Evolutionary conservation across 2,797 vertebrate species (phyloP), one percentile per base, ranked within the genome.

Genomic region (Pristis pectinata): DNA sequence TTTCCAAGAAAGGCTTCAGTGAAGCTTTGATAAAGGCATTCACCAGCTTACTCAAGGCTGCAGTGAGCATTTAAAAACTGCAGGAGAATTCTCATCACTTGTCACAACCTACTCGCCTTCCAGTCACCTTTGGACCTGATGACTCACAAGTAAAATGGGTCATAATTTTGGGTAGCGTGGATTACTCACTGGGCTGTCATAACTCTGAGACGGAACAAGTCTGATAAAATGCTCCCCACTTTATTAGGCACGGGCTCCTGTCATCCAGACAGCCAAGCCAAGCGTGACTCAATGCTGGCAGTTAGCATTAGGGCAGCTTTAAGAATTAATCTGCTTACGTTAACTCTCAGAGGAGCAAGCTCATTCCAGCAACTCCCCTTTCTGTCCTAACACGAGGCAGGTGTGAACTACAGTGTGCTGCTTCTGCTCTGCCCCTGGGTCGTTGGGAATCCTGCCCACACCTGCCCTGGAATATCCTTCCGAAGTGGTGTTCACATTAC

Each of bases 1-100:
- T 67, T n/a, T 41, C n/a, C 59, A 91, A 87, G 34, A 67, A 91
- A 91, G 41, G 87, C 34, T 41, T 91, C 87, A 91, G 87, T 91
- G 87, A 67, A 91, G 87, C 59, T 64, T 91, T 64, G 59, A 91
- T 61, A 91, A 91, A 24, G 59, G 59, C 59, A 67, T 64, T 19
- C 59, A 91, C 22, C 61, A 67, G 87, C n/a, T n/a, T 91, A 41
- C 59, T 64, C 24, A 37, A 89, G 87, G 8, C 34, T 59, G 61
- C 56, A n/a, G 30, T 89, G n/a, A 89, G 85, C n/a, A 91, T 67
- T 91, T 67, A 67, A 91, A 41, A 22, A 67, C n/a, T 61, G 67
- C 37, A 24, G n/a, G 15, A 91, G 87, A 91, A n/a, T 24, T 67
- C n/a, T 41, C 19, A 10, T 91, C 91, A 67, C 70, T 67, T 91